phyloP scores from a whole-genome alignment of 2,888 invertebrate genomes.

The Crematogaster levior region DNA sequence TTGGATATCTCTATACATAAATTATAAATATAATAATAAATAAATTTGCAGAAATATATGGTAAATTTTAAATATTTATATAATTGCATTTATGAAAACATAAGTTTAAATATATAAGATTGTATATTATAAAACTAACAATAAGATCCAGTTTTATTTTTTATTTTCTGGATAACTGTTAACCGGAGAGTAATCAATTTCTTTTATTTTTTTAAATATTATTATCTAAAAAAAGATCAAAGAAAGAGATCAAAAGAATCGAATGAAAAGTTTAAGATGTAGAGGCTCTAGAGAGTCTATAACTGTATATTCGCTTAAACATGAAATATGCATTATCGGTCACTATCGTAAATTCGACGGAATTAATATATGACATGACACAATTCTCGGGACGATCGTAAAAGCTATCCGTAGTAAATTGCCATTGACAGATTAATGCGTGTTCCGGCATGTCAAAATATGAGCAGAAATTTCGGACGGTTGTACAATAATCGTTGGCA shows the following conservation, averaged over 20 bases:
- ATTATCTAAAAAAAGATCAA: too few relatives aligned
- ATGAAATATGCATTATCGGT: slow-evolving; percentile 36
- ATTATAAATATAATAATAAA: not conserved
- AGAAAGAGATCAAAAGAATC: too few relatives aligned
- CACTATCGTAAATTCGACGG: slow-evolving; percentile 30
- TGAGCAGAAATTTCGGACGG: slow-evolving; percentile 22
- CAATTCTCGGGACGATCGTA: slow-evolving; percentile 37
- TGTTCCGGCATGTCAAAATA: slow-evolving; percentile 18
- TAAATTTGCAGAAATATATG: not conserved
- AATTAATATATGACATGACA: slow-evolving; percentile 42
- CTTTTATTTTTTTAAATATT: too few relatives aligned
- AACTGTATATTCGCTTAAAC: not conserved
- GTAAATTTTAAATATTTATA: not conserved
- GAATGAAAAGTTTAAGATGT: too few relatives aligned
- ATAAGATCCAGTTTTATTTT: too few relatives aligned
- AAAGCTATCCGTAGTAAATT: slow-evolving; percentile 46
- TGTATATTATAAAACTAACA: not conserved
- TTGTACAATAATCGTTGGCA: slow-evolving; percentile 15
- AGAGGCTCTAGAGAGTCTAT: not conserved
- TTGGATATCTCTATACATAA: not conserved
- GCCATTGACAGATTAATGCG: slow-evolving; percentile 45
- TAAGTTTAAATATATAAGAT: slow-evolving; percentile 3
- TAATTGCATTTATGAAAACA: not conserved
- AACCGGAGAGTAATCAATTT: too few relatives aligned
- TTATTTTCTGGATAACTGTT: too few relatives aligned